Percentiles rank a stretch among this genome's conserved stretches.
Evolutionary conservation across 2,797 vertebrate species (phyloP).

Genomic region (Mareca penelope): DNA sequence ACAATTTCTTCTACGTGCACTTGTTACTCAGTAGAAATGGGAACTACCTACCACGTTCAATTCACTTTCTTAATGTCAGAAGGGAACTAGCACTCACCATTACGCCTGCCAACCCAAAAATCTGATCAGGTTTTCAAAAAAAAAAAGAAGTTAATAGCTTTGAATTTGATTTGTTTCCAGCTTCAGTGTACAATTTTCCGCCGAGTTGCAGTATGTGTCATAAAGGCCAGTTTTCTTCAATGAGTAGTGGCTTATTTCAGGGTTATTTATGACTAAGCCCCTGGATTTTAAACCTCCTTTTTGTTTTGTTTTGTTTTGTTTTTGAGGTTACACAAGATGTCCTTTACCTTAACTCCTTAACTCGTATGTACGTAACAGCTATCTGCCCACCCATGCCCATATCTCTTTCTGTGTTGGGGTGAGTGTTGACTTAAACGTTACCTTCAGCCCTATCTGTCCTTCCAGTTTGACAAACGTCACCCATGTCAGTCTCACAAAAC

Average conservation of each 20-base stretch:
- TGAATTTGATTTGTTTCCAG: not conserved
- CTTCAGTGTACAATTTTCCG: not conserved
- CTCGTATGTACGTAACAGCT: not conserved
- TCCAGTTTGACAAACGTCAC: not conserved
- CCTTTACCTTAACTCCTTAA: not conserved
- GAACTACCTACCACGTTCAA: not conserved
- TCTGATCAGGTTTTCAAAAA: not conserved
- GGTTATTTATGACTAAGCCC: not conserved
- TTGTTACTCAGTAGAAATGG: not conserved
- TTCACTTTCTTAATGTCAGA: not conserved
- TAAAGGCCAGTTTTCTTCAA: not conserved
- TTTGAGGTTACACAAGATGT: not conserved
- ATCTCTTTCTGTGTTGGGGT: fast-evolving
- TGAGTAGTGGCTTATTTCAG: not conserved
- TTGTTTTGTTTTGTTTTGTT: not conserved
- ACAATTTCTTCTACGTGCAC: fast-evolving
- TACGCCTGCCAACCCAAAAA: not conserved
- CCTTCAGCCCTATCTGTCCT: not conserved
- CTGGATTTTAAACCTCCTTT: not conserved
- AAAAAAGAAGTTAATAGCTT: not conserved
- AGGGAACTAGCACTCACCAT: not conserved
- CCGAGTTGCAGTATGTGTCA: not conserved
- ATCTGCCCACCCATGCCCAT: not conserved
- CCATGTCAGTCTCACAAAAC: not conserved
- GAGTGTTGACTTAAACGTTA: not conserved